Conservation (phyloP, 2,113 vertebrate genomes). For the Ancistrus triradiatus region DNA sequence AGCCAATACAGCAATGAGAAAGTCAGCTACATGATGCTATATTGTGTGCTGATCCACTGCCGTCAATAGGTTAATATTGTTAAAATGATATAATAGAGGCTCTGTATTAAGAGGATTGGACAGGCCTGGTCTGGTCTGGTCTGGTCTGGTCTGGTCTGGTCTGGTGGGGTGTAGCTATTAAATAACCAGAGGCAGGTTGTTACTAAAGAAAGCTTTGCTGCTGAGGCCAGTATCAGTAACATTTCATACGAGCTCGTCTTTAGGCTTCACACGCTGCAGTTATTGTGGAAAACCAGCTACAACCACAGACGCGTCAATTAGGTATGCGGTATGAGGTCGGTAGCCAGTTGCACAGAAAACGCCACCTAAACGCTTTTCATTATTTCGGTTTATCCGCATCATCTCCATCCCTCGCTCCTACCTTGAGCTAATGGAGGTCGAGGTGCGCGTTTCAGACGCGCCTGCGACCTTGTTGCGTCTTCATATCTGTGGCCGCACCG, state of each 20-base stretch:
- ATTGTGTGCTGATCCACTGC: too few relatives aligned
- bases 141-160: too few relatives aligned
- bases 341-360: not conserved
- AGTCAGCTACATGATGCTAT: too few relatives aligned
- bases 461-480: conserved; percentile 39
- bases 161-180: not conserved
- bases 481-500: conserved; percentile 46
- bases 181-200: not conserved
- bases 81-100: too few relatives aligned
- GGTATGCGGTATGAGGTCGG: not conserved
- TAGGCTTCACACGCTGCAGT: too few relatives aligned
- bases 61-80: too few relatives aligned
- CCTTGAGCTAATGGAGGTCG: conserved; percentile 62
- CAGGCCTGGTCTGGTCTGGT: too few relatives aligned
- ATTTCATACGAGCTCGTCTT: not conserved
- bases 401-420: conserved; percentile 39
- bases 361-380: not conserved
- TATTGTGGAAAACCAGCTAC: too few relatives aligned
- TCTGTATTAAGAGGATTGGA: too few relatives aligned
- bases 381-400: not conserved
- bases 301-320: not conserved
- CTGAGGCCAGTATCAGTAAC: not conserved
- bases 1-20: too few relatives aligned
- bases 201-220: not conserved
- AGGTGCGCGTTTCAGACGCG: conserved; percentile 58